Conservation (phyloP, 1,140 invertebrate species). For the Chelonus insularis region DNA sequence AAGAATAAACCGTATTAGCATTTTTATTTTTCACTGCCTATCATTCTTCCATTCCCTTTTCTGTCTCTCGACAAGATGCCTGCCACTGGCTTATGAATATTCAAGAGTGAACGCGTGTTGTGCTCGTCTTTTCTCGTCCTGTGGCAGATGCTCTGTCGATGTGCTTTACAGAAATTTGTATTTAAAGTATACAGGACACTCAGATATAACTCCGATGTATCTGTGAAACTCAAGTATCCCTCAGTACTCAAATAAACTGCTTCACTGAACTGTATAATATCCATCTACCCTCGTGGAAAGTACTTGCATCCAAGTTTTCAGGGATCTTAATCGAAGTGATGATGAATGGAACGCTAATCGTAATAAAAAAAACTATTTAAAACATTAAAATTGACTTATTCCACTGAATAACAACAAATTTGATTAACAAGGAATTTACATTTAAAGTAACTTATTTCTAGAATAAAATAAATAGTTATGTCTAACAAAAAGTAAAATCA, state of each 20-base stretch:
- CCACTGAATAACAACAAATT: too few relatives aligned
- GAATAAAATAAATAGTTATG: too few relatives aligned
- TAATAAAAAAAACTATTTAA: too few relatives aligned
- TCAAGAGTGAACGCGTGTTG: constrained; percentile 22
- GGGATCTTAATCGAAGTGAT: too few relatives aligned
- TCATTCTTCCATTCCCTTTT: not conserved
- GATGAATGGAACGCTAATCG: too few relatives aligned
- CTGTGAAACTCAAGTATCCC: not conserved
- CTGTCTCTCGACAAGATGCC: not conserved
- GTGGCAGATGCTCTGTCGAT: constrained; percentile 15
- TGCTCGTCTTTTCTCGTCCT: constrained; percentile 11
- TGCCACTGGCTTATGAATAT: constrained; percentile 28
- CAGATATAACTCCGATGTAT: not conserved
- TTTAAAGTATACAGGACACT: constrained; percentile 18
- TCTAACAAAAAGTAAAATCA: too few relatives aligned
- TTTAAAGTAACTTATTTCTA: too few relatives aligned
- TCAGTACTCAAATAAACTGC: not conserved
- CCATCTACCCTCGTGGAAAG: not conserved
- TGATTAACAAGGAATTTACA: too few relatives aligned
- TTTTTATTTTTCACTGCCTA: constrained; percentile 19
- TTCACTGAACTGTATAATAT: not conserved
- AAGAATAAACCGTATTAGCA: constrained; percentile 26
- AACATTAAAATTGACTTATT: too few relatives aligned
- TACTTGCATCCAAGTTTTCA: too few relatives aligned
- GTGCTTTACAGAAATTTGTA: constrained; percentile 23